Base-by-base conservation (phyloP, 2,888 invertebrate genomes). In the Epirrita christyi region DNA sequence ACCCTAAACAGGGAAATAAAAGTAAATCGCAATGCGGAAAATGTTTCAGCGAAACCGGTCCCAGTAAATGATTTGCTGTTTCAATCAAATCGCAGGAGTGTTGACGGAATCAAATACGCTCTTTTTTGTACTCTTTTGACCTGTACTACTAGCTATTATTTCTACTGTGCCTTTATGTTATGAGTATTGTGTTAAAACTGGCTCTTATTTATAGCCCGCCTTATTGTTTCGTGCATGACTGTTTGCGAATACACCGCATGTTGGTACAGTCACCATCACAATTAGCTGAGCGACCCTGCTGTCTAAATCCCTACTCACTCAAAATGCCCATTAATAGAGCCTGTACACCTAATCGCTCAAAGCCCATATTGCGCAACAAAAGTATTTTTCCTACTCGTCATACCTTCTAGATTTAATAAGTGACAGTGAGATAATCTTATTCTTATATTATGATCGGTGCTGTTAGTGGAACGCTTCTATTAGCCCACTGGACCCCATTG, bases 1-100 rank as follows among this genome's bases (percentile, higher is more conserved):
- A 72, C 67, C 68, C 70, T 68, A 66, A 71, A 68, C 65, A 69
- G 55, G 59, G 63, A 59, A 58, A 62, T 70, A 64, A 70, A 67
- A 66, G 67, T 66, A 75, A 71, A 75, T 72, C 66, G 66, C 70
- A 64, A 68, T 54, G 64, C 63, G 67, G 65, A 68, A 71, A 70
- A 72, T 70, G 65, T 59, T 63, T 63, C 60, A 54, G 57, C 67
- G 67, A 67, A 72, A 72, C 71, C 64, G 68, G 67, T 61, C 63
- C 66, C 66, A 49, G 66, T 68, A 72, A 74, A 73, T 75, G 67
- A 72, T 72, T 72, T 72, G 68, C 60, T 70, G 67, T 71, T 73
- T 73, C 71, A 75, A 75, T 76, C 77, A 72, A 73, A 76, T 71
- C 64, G 70, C 63, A 57, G 63, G 61, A 57, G 59, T 56, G 63